These are phyloP conservation scores for Pelusios castaneus DNA, from an alignment of 2,113 vertebrate species.

Conservation along the genomic window DNA sequence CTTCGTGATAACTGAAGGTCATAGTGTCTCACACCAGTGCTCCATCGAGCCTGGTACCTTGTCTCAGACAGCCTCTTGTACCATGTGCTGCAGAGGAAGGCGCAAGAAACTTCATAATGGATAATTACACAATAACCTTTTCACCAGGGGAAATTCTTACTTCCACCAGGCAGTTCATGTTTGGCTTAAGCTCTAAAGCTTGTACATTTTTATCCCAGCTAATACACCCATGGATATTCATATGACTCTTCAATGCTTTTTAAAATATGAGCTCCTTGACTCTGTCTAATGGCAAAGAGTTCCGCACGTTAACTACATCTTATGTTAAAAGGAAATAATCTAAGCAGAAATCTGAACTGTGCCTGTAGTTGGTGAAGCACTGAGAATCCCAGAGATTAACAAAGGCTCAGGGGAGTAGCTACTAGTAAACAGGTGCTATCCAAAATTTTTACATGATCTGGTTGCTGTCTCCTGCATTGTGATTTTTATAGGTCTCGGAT, in stretches of 20 bases:
- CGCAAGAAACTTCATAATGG: rapidly evolving
- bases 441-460: background rate
- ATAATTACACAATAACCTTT: background rate
- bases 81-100: background rate
- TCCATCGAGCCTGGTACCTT: background rate
- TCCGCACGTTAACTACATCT: background rate
- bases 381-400: background rate
- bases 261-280: background rate
- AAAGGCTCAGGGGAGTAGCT: background rate
- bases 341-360: background rate
- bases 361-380: background rate
- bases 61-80: background rate
- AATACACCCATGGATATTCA: background rate
- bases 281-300: background rate
- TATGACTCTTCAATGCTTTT: background rate
- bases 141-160: background rate
- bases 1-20: background rate
- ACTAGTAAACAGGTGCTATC: rapidly evolving
- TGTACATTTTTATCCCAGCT: background rate
- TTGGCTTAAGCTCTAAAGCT: background rate
- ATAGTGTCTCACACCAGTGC: background rate
- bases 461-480: background rate
- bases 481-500: constrained; percentile 59
- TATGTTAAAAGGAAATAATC: background rate
- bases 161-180: background rate